Conservation (phyloP, 2,113 vertebrate genomes). For the Pionites leucogaster region DNA sequence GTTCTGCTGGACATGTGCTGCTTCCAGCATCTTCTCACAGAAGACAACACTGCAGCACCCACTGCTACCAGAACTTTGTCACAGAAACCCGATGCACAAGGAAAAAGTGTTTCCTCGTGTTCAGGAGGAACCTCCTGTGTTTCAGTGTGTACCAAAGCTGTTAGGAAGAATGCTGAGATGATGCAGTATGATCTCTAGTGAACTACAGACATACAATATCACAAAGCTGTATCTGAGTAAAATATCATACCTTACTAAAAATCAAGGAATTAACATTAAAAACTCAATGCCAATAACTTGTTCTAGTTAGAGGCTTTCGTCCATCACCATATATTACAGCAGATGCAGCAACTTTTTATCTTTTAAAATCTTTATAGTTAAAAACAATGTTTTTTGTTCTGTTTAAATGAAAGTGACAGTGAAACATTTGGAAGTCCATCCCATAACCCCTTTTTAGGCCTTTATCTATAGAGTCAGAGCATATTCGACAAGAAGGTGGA, state of each 20-base stretch:
- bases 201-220: background rate
- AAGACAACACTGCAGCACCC: background rate
- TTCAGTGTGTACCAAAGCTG: background rate
- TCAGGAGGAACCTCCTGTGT: background rate
- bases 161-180: background rate
- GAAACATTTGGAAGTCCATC: background rate
- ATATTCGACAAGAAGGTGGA: background rate
- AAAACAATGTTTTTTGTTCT: background rate
- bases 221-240: background rate
- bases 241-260: background rate
- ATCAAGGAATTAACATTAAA: background rate
- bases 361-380: background rate
- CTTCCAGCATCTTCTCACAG: background rate
- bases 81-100: background rate
- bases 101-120: background rate
- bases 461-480: background rate
- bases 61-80: background rate
- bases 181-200: background rate
- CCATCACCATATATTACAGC: background rate
- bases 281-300: background rate
- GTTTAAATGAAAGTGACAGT: background rate
- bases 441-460: background rate
- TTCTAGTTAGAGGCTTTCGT: background rate
- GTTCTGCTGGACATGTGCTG: fast-evolving
- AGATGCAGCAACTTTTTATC: background rate